Percentiles rank a stretch among this genome's conserved stretches.
Conservation (phyloP, 2,797 vertebrate species). For the Oreochromis mossambicus region DNA sequence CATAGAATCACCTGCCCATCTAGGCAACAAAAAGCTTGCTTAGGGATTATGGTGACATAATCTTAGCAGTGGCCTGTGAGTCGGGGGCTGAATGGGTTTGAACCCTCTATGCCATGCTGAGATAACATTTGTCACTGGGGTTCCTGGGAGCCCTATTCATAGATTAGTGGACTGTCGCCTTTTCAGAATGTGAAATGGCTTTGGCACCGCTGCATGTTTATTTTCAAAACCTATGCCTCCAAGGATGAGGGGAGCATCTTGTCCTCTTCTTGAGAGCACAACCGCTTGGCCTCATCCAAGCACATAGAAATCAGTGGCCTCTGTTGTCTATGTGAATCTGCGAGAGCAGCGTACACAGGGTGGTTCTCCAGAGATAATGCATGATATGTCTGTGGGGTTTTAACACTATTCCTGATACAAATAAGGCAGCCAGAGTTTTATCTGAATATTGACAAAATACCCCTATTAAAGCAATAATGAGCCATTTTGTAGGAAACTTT, state of each 20-base stretch:
- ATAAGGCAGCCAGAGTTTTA: neutral
- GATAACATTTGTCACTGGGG: constrained; percentile 85
- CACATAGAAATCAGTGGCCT: constrained; percentile 45
- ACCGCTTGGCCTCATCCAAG: constrained; percentile 47
- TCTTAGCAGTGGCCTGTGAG: constrained; percentile 79
- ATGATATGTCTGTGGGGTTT: constrained; percentile 1
- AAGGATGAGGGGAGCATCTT: constrained; percentile 72
- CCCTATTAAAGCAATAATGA: neutral
- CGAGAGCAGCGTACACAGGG: constrained; percentile 11
- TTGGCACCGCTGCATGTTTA: constrained; percentile 80
- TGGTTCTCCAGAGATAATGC: constrained; percentile 29
- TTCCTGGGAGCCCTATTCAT: constrained; percentile 80
- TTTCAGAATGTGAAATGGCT: constrained; percentile 82
- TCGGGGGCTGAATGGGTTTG: constrained; percentile 79
- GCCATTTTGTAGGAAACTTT: neutral
- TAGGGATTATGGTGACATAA: constrained; percentile 86
- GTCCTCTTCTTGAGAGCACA: constrained; percentile 68
- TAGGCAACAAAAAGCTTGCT: constrained; percentile 76
- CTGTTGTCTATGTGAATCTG: constrained; percentile 59
- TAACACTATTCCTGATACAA: neutral
- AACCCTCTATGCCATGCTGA: constrained; percentile 81
- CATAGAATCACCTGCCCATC: constrained; percentile 81
- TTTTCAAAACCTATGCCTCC: constrained; percentile 72
- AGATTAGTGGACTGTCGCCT: constrained; percentile 82
- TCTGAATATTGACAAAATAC: neutral